Conservation (phyloP, 2,888 invertebrate genomes). For the Calameuta pallipes region DNA sequence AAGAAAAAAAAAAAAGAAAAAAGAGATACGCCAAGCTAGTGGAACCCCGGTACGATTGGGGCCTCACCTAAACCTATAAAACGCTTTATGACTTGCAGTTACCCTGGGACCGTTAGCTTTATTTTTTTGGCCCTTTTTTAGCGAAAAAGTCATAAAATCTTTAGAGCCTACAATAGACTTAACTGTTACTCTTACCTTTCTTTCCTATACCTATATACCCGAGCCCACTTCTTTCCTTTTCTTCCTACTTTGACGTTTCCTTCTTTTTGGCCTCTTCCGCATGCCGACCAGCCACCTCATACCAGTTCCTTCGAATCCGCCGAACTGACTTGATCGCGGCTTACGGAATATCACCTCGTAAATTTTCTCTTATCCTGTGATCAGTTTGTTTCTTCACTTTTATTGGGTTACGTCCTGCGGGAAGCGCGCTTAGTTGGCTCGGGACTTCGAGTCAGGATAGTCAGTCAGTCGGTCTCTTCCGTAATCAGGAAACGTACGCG, state of each 20-base stretch:
- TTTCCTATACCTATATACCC: not conserved
- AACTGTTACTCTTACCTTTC: conserved; percentile 47
- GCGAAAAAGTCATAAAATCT: conserved; percentile 54
- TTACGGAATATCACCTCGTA: not conserved
- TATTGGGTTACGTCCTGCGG: not conserved
- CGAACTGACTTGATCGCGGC: conserved; percentile 4
- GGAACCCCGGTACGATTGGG: not conserved
- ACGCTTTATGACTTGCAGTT: conserved; percentile 11
- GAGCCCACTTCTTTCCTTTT: conserved; percentile 10
- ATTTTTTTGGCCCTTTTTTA: conserved; percentile 33
- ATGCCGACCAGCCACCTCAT: conserved; percentile 4
- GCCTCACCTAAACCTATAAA: conserved; percentile 14
- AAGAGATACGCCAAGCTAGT: not conserved
- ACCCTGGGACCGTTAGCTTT: conserved; percentile 16
- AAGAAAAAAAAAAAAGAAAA: not conserved
- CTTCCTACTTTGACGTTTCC: not conserved
- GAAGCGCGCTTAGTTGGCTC: not conserved
- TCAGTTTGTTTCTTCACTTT: not conserved
- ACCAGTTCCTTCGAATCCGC: conserved; percentile 1
- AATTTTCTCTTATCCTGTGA: not conserved
- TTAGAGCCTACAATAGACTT: conserved; percentile 52
- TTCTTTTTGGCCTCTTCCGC: not conserved
- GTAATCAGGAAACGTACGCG: conserved; percentile 24
- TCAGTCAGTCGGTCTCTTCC: not conserved
- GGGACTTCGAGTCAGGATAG: not conserved